A percentile compares a stretch with the other conserved stretches of the same genome.
phyloP scores from a whole-genome alignment of 2,797 vertebrate species.

The Leucoraja ocellata region DNA sequence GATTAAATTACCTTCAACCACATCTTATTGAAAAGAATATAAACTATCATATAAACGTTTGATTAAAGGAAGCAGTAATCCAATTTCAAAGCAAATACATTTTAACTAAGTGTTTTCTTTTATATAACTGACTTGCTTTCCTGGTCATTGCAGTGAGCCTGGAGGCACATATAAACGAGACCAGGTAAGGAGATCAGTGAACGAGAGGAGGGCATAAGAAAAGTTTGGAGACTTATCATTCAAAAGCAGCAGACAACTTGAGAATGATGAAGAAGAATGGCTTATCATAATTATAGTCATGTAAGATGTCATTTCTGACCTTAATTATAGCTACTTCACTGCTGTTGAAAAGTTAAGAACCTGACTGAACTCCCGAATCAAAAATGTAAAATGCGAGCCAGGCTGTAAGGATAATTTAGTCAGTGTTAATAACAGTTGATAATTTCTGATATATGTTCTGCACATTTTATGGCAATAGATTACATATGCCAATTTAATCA shows the following conservation, averaged over 20 bases:
- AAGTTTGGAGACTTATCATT: background rate
- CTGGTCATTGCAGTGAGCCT: no score
- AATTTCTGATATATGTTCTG: background rate
- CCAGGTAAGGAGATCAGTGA: no score
- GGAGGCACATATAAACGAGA: no score
- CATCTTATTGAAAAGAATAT: no score
- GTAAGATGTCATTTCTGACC: background rate
- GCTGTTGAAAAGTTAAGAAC: background rate
- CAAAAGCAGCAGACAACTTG: background rate
- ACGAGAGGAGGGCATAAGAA: background rate
- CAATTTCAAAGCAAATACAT: no score
- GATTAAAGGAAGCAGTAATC: no score
- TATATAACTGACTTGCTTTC: no score
- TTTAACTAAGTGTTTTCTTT: no score
- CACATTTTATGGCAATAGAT: background rate
- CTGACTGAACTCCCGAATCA: background rate
- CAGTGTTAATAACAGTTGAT: background rate
- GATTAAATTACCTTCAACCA: no score
- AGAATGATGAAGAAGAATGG: background rate
- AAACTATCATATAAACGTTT: no score
- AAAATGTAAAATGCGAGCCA: background rate
- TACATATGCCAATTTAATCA: background rate
- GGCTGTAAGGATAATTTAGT: background rate
- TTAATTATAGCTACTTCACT: background rate
- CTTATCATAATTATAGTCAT: background rate